Base-by-base conservation (phyloP, 2,888 invertebrate genomes). In the Cylindroiulus punctatus region DNA sequence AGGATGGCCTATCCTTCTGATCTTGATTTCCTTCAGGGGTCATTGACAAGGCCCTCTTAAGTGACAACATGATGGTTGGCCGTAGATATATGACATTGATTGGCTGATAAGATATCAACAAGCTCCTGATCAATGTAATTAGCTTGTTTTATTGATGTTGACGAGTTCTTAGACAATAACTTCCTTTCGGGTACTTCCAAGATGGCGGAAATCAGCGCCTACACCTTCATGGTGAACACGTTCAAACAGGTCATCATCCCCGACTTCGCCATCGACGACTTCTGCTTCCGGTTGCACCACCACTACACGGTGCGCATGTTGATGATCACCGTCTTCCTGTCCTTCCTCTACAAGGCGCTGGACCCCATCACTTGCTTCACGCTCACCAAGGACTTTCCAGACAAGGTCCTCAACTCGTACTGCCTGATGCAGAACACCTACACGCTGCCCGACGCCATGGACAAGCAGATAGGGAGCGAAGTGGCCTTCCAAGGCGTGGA, bases 401-500 rank as follows among this genome's bases (percentile, higher is more conserved):
- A 22, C 36, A 30, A 14, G n/a, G 47, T 84, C 22, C 30, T 84
- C 22, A 84, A 84, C 30, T 36, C 84, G 8, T 84, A 84, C 84
- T 84, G 84, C 32, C 47, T 32, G 89, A 89, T 89, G 84, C 89
- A 89, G 85, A 82, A 88, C 30, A 89, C 89, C n/a, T 89, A 88
- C 82, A 87, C 88, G 17, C 86, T 89, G 12, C 89, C 89, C 1
- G 86, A 88, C 22, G 89, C 89, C 0, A 87, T 88, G 84, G 88
- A 89, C 76, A 87, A 87, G 30, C 88, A 87, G 17, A 87, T 89
- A 0, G 89, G 89, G 7, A 84, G 83, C 0, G 88, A 89, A n/a
- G 88, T 89, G 1, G 88, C 88, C 8, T 88, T 88, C 85, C 89
- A 89, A 30, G 89, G 89, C 1, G 88, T 89, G 14, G 89, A 88